phyloP scores from a whole-genome alignment of 2,888 invertebrate species.

The Leptothorax acervorum region DNA sequence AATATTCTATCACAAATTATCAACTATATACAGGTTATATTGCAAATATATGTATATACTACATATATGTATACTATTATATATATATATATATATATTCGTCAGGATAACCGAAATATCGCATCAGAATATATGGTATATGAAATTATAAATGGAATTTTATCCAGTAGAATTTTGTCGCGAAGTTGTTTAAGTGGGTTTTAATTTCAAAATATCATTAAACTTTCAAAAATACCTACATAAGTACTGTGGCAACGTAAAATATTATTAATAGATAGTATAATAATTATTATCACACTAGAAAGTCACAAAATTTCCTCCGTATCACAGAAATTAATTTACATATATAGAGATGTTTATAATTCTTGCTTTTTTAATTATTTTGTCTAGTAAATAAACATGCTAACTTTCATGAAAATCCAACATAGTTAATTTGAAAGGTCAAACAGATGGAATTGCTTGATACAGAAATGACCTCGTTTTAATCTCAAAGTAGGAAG shows the following conservation, averaged over 20 bases:
- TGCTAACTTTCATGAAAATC: slow-evolving; percentile 12
- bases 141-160: no score
- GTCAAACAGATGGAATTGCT: slow-evolving; percentile 13
- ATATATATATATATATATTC: no score
- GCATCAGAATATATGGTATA: no score
- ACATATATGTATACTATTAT: background rate
- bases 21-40: background rate
- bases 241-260: no score
- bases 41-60: background rate
- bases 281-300: background rate
- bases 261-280: no score
- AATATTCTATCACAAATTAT: background rate
- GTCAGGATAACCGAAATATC: no score
- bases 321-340: background rate
- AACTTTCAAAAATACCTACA: no score
- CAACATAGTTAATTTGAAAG: slow-evolving; percentile 12
- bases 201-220: no score
- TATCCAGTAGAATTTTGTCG: no score
- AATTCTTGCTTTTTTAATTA: slow-evolving; percentile 19
- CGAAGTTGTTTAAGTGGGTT: no score
- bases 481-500: background rate
- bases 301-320: background rate
- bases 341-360: background rate
- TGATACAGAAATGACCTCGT: slow-evolving; percentile 6
- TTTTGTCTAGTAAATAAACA: background rate